phyloP scores from a whole-genome alignment of 1,140 invertebrate genomes.

The Formica exsecta region DNA sequence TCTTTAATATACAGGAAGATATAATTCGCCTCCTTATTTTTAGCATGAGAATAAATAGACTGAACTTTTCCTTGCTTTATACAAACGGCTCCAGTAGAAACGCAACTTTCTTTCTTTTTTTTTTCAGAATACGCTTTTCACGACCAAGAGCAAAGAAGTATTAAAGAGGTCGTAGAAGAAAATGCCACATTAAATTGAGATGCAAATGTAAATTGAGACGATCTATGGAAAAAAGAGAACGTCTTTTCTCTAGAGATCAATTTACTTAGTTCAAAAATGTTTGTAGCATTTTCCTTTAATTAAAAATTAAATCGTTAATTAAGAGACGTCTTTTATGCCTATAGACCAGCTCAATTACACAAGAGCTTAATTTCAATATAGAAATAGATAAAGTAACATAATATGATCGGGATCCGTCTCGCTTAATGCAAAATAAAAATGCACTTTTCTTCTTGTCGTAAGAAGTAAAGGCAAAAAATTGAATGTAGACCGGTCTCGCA shows the following conservation, averaged over 20 bases:
- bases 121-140: conserved; percentile 14
- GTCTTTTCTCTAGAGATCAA: conserved; percentile 2
- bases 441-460: background rate
- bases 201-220: conserved; percentile 5
- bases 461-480: conserved; percentile 18
- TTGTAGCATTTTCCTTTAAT: background rate
- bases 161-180: background rate
- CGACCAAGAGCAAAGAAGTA: background rate
- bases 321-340: background rate
- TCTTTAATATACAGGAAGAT: conserved; percentile 84
- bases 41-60: conserved; percentile 71
- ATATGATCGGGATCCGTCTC: background rate
- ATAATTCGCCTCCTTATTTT: conserved; percentile 70
- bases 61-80: conserved; percentile 55
- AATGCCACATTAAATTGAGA: background rate
- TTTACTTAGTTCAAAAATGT: conserved; percentile 10
- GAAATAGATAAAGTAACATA: conserved; percentile 3
- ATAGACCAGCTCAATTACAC: background rate
- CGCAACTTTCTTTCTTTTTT: conserved; percentile 4
- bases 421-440: conserved; percentile 2
- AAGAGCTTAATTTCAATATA: background rate
- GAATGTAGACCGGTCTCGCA: too few relatives aligned
- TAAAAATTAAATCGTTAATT: conserved; percentile 9
- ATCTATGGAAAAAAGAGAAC: background rate
- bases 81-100: conserved; percentile 41